phyloP scores from a whole-genome alignment of 2,888 invertebrate genomes.

The Drosophila antonietae region DNA sequence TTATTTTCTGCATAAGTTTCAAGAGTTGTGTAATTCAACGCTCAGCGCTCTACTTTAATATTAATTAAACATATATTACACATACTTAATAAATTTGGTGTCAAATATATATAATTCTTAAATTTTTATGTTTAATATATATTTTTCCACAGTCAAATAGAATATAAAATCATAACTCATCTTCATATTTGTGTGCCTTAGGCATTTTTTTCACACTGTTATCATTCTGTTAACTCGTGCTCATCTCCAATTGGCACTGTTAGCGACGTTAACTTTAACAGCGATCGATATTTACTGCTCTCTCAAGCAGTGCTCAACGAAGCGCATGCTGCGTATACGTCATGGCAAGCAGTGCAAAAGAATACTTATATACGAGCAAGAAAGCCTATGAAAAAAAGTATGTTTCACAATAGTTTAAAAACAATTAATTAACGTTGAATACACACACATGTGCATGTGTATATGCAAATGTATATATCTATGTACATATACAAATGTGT shows the following conservation, averaged over 20 bases:
- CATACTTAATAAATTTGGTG: not conserved
- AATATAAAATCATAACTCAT: not conserved
- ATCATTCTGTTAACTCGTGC: not conserved
- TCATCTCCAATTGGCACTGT: slow-evolving; percentile 23
- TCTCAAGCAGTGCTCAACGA: slow-evolving; percentile 27
- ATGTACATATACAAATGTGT: not conserved
- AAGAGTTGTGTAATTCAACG: not conserved
- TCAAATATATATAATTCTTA: not conserved
- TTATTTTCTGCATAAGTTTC: not conserved
- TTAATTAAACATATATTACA: no score
- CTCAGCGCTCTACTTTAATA: no score
- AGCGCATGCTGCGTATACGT: slow-evolving; percentile 43
- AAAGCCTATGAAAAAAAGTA: not conserved
- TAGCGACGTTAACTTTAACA: slow-evolving; percentile 24
- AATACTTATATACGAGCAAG: slow-evolving; percentile 6
- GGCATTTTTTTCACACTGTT: not conserved
- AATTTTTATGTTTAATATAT: not conserved
- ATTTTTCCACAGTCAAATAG: not conserved
- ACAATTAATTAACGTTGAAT: slow-evolving; percentile 24
- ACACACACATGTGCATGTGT: not conserved
- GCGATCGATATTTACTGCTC: slow-evolving; percentile 13
- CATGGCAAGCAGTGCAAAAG: slow-evolving; percentile 35
- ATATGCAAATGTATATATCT: no score
- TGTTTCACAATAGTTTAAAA: slow-evolving; percentile 15
- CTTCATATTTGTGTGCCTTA: not conserved